phyloP scores from a whole-genome alignment of 2,113 vertebrate species.

The Lepisosteus oculatus region DNA sequence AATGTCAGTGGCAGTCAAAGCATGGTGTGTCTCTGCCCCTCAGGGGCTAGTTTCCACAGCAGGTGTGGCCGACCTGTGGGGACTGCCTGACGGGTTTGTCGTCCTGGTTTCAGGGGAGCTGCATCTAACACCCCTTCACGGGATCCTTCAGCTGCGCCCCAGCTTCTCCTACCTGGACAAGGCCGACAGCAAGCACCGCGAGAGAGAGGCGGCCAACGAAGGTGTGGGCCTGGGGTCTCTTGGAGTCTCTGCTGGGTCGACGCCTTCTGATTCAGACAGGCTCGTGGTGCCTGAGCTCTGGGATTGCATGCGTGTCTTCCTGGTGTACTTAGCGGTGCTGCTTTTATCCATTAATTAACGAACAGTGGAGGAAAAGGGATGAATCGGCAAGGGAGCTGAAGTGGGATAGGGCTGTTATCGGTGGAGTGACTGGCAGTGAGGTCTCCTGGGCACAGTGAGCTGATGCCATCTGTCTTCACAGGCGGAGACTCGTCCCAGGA shows the following conservation, averaged over 20 bases:
- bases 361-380: no score
- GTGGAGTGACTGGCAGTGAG: background rate
- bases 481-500: slow-evolving; percentile 97
- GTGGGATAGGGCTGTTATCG: background rate
- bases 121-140: slow-evolving; percentile 90
- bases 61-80: no score
- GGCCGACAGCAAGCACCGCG: slow-evolving; percentile 88
- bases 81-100: no score
- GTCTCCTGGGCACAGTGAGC: background rate
- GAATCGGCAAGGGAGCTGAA: no score
- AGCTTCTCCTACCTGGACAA: slow-evolving; percentile 95
- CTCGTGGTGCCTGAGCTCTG: no score
- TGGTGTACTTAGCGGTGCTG: background rate
- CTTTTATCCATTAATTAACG: no score
- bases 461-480: slow-evolving; percentile 39
- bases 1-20: no score
- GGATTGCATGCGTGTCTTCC: no score
- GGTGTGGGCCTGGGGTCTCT: slow-evolving; percentile 53
- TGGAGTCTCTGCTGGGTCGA: background rate
- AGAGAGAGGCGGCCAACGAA: slow-evolving; percentile 91
- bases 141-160: slow-evolving; percentile 93
- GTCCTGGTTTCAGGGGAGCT: slow-evolving; percentile 77
- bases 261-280: background rate
- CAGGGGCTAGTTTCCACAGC: no score
- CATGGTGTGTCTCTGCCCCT: no score